Conservation (phyloP, 1,140 invertebrate species). For the Nasonia giraulti region DNA sequence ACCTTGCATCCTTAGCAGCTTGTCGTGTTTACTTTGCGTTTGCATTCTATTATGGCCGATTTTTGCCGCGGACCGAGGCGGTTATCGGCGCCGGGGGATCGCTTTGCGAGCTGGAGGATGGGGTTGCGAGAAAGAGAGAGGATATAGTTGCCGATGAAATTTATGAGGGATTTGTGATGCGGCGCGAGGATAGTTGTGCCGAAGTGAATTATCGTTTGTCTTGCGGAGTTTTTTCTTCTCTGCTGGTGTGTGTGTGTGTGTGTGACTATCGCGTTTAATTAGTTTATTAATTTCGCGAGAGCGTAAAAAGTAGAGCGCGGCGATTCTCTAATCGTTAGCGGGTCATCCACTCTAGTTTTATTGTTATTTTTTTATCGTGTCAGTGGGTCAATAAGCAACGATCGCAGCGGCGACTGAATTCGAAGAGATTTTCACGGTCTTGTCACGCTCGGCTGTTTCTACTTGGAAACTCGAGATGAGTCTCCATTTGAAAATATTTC, state of each 20-base stretch:
- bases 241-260: too few relatives aligned
- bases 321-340: too few relatives aligned
- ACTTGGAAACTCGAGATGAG: too few relatives aligned
- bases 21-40: slow-evolving; percentile 24
- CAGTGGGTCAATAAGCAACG: too few relatives aligned
- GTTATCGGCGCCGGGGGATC: slow-evolving; percentile 21
- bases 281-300: background rate
- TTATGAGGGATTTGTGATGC: background rate
- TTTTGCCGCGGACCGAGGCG: background rate
- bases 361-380: too few relatives aligned
- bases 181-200: background rate
- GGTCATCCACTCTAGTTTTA: too few relatives aligned
- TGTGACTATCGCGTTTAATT: background rate
- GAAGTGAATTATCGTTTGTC: background rate
- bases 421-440: background rate
- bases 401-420: background rate
- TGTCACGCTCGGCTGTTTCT: too few relatives aligned
- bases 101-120: slow-evolving; percentile 1
- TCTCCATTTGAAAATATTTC: too few relatives aligned
- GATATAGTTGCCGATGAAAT: background rate
- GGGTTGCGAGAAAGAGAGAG: too few relatives aligned
- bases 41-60: slow-evolving; percentile 12
- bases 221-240: background rate
- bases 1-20: slow-evolving; percentile 22
- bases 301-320: background rate